Evolutionary conservation across 2,113 vertebrate species (phyloP).

Genomic region (Galeopterus variegatus): DNA sequence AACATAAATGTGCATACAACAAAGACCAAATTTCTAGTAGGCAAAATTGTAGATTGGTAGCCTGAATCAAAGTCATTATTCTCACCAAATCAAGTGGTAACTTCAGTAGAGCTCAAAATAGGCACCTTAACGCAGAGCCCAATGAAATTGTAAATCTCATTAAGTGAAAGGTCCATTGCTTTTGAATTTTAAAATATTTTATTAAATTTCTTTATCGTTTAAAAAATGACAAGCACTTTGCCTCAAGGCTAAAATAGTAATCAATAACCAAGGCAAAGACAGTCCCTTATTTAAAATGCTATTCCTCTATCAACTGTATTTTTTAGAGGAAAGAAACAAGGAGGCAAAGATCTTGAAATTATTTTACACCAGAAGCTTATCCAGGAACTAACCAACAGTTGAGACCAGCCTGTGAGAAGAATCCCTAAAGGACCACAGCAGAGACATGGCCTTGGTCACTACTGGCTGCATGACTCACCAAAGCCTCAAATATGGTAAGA

Average conservation of each 20-base stretch:
- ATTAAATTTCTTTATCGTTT: background rate
- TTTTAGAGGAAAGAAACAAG: background rate
- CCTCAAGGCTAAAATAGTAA: background rate
- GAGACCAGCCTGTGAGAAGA: background rate
- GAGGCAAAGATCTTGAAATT: background rate
- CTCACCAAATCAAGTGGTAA: background rate
- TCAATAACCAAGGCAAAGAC: background rate
- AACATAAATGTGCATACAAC: background rate
- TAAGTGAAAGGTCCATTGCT: background rate
- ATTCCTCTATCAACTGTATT: background rate
- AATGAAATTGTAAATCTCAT: background rate
- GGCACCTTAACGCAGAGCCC: background rate
- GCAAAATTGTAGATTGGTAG: background rate
- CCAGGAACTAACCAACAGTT: background rate
- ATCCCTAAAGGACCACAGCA: background rate
- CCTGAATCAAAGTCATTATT: background rate
- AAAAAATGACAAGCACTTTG: background rate
- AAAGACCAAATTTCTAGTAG: background rate
- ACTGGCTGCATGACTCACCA: background rate
- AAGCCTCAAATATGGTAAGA: background rate
- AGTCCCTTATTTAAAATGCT: background rate
- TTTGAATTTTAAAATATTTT: constrained; percentile 20
- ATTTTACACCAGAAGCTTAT: background rate
- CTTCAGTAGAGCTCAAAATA: background rate
- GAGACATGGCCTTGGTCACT: too few species aligned